These are phyloP conservation scores for Cotesia congregata DNA, from an alignment of 2,888 invertebrate genomes.

Conservation along the genomic window DNA sequence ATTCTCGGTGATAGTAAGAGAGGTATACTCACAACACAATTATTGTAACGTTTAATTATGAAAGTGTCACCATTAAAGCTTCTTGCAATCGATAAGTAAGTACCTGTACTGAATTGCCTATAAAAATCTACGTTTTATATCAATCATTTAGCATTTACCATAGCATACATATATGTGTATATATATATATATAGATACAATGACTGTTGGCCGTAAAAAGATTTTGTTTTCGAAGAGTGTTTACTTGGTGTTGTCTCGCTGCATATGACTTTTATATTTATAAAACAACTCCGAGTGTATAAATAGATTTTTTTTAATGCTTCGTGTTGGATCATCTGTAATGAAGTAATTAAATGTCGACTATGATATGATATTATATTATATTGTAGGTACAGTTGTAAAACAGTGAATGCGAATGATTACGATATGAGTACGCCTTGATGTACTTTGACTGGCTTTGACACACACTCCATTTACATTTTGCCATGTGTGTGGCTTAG, in stretches of 20 bases:
- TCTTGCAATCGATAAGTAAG: not conserved
- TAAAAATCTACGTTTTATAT: not conserved
- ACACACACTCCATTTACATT: not conserved
- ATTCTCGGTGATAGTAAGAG: not conserved
- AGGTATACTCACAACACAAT: not conserved
- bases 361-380: too few species aligned
- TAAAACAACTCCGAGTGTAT: too few species aligned
- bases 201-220: too few species aligned
- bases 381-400: not conserved
- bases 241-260: too few species aligned
- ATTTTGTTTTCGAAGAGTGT: too few species aligned
- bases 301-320: too few species aligned
- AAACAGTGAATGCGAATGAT: not conserved
- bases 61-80: not conserved
- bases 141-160: not conserved
- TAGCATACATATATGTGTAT: not conserved
- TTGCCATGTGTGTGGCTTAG: not conserved
- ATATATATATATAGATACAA: too few species aligned
- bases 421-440: not conserved
- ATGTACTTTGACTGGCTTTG: slow-evolving; percentile 1
- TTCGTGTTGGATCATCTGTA: not conserved
- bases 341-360: not conserved
- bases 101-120: not conserved
- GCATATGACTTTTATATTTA: too few species aligned
- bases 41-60: not conserved